A percentile compares a stretch with the other conserved stretches of the same genome.
phyloP scores from a whole-genome alignment of 2,797 vertebrate species.

The Neosalanx taihuensis region DNA sequence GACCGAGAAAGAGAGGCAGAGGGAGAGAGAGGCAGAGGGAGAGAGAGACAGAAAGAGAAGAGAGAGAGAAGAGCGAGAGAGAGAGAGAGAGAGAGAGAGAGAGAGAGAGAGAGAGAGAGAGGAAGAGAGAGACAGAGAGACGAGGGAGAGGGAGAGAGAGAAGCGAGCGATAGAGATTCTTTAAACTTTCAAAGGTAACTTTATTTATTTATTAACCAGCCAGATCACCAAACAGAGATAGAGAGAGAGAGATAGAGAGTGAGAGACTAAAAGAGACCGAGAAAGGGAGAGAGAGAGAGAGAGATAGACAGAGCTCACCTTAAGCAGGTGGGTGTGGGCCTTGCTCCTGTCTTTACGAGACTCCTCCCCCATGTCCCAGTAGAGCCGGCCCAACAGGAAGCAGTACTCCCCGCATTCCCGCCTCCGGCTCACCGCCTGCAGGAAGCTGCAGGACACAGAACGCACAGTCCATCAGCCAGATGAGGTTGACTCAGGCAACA shows the following conservation, averaged over 20 bases:
- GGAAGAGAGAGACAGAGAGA: neutral
- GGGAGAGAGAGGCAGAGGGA: neutral
- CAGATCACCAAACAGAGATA: too few relatives aligned
- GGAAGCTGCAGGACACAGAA: slow-evolving; percentile 74
- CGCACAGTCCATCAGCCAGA: neutral
- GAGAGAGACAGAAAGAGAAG: neutral
- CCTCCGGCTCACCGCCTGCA: slow-evolving; percentile 75
- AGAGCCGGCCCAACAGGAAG: slow-evolving; percentile 83
- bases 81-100: slow-evolving; percentile 5
- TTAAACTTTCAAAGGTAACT: too few relatives aligned
- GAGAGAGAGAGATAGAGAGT: too few relatives aligned
- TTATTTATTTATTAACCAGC: too few relatives aligned
- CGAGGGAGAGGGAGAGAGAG: too few relatives aligned
- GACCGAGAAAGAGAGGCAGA: too few relatives aligned
- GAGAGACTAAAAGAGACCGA: too few relatives aligned
- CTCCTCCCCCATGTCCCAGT: slow-evolving; percentile 92
- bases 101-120: slow-evolving; percentile 2
- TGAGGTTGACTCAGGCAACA: neutral
- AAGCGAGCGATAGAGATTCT: too few relatives aligned
- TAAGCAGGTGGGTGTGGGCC: slow-evolving; percentile 86
- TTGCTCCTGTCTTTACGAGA: slow-evolving; percentile 86
- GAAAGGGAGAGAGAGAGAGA: neutral
- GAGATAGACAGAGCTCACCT: slow-evolving; percentile 70
- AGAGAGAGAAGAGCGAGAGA: neutral
- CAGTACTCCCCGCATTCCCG: slow-evolving; percentile 80